Conservation (phyloP, 2,888 invertebrate species). For the Synergus japonicus region DNA sequence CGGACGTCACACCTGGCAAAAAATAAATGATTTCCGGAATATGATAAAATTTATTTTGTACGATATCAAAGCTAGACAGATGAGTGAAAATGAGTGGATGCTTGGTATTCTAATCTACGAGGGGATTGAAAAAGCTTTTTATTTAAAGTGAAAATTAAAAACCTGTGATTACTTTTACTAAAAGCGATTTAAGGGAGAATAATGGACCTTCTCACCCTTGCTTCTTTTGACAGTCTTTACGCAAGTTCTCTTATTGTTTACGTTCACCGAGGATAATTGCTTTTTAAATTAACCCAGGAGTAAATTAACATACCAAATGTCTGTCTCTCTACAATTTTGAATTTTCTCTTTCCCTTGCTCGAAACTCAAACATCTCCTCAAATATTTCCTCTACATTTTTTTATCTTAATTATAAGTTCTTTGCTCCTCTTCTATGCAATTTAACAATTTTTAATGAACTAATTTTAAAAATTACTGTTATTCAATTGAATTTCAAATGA, state of each 20-base stretch:
- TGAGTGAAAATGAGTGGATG: neutral
- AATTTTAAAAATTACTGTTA: too few relatives aligned
- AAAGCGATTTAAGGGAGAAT: slow-evolving; percentile 45
- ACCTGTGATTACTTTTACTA: slow-evolving; percentile 7
- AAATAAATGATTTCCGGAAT: too few relatives aligned
- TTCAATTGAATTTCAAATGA: too few relatives aligned
- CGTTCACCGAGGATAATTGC: slow-evolving; percentile 63
- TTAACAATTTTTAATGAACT: neutral
- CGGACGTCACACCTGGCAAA: too few relatives aligned
- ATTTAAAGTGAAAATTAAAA: slow-evolving; percentile 14
- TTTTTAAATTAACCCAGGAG: slow-evolving; percentile 65
- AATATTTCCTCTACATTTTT: neutral
- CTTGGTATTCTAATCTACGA: neutral
- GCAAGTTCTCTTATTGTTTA: slow-evolving; percentile 59
- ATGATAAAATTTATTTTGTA: too few relatives aligned
- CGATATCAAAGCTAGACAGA: neutral
- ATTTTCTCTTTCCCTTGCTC: slow-evolving; percentile 17
- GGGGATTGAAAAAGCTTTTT: neutral
- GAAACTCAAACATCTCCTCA: neutral
- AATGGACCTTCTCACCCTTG: slow-evolving; percentile 44
- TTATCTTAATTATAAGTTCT: neutral
- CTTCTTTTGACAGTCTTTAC: slow-evolving; percentile 34
- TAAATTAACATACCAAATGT: slow-evolving; percentile 62
- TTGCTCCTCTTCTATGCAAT: neutral
- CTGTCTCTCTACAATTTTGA: slow-evolving; percentile 17